Percentiles rank a stretch among this genome's conserved stretches.
These are phyloP conservation scores for Sphinx pinastri DNA, from an alignment of 2,888 invertebrate species.

Conservation along the genomic window DNA sequence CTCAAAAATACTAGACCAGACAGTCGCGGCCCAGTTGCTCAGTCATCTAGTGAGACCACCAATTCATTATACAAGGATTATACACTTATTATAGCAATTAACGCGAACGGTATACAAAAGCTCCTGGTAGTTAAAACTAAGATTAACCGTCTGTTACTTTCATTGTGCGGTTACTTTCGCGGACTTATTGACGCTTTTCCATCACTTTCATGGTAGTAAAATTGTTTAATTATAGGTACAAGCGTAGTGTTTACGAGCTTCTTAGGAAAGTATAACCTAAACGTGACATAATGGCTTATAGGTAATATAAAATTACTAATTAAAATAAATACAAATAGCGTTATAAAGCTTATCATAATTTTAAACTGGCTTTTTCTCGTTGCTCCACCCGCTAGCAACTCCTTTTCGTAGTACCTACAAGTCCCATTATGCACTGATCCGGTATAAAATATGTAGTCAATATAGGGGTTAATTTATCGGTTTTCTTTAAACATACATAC, in stretches of 20 bases:
- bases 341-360: not conserved
- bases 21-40: slow-evolving; percentile 10
- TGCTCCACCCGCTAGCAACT: too few species aligned
- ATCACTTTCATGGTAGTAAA: slow-evolving; percentile 14
- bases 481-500: too few species aligned
- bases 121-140: slow-evolving; percentile 3
- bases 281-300: not conserved
- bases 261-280: not conserved
- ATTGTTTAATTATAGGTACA: slow-evolving; percentile 13
- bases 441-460: too few species aligned
- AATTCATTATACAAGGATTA: slow-evolving; percentile 10
- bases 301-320: not conserved
- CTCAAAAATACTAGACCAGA: slow-evolving; percentile 2
- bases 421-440: too few species aligned
- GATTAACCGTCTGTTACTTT: slow-evolving; percentile 16
- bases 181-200: slow-evolving; percentile 2
- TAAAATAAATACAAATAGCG: not conserved
- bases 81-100: slow-evolving; percentile 5
- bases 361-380: too few species aligned
- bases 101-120: slow-evolving; percentile 6
- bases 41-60: slow-evolving; percentile 12
- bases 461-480: too few species aligned
- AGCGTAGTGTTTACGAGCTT: not conserved
- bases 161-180: slow-evolving; percentile 11
- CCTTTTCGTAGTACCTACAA: too few species aligned